Base-by-base conservation (phyloP, 2,888 invertebrate species). In the Lissonota sp. region DNA sequence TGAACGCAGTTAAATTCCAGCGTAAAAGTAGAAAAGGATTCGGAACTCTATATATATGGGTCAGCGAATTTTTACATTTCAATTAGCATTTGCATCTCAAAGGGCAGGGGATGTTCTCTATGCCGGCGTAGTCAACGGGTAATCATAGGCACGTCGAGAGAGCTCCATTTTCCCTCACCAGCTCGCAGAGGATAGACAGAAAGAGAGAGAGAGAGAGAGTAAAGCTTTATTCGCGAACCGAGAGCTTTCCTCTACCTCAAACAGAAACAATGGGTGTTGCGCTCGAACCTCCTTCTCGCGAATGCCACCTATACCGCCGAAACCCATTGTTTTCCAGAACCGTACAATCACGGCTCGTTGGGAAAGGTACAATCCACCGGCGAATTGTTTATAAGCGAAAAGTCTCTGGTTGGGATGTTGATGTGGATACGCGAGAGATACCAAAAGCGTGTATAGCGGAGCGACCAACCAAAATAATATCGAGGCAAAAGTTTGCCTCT, bases 61-160 rank as follows among this genome's bases (percentile, higher is more conserved):
- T 86, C 85, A 77, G 74, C 79, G 77, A 84, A 86, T 83, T 86
- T 86, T 86, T 85, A 83, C 85, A 85, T 86, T 86, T 86, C 86
- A 86, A 86, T 86, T 86, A 86, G 85, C 85, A 86, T 86, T 86
- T 86, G 85, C 86, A 86, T 86, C 82, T 86, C 85, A 86, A 86
- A 86, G 85, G 85, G 83, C 83, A 49, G 49, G 66, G 46, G 10
- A 53, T 58, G 49, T 16, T 44, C 63, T 64, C 58, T 66, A 58
- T 49, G 66, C 64, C 80, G 69, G 67, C 39, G 62, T 66, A 37
- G 76, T 63, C 73, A 69, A 71, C 69, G 71, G 76, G 82, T 86
- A 86, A 85, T 85, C 85, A 85, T 84, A 84, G 83, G 79, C 82
- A 44, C 46, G 67, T 80, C 80, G 66, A 75, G 66, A n/a, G n/a